Percentiles rank a stretch among this genome's conserved stretches.
Evolutionary conservation across 2,113 vertebrate species (phyloP).

Genomic region (Halichoeres trimaculatus): DNA sequence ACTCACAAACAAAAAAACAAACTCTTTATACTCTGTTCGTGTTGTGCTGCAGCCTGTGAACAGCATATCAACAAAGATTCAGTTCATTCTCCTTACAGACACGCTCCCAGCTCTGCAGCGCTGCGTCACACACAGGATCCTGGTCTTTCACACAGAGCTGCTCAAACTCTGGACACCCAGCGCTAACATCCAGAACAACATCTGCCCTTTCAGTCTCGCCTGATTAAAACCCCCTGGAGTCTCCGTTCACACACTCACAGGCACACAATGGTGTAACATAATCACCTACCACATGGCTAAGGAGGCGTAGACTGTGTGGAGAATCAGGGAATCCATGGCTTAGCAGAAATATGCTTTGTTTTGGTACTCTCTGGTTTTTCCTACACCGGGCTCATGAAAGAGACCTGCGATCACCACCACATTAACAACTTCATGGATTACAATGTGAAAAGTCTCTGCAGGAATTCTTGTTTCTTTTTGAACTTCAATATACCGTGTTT

Average conservation of each 20-base stretch:
- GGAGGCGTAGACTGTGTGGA: conserved; percentile 43
- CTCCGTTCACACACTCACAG: conserved; percentile 33
- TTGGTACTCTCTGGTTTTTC: conserved; percentile 5
- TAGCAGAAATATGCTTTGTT: conserved; percentile 72
- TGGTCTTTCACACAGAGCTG: conserved; percentile 15
- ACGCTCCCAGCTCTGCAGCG: background rate
- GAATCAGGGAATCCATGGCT: conserved; percentile 66
- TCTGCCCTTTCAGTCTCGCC: conserved; percentile 69
- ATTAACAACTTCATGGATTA: conserved; percentile 24
- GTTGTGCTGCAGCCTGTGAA: background rate
- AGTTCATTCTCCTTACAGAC: background rate
- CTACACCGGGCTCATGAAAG: conserved; percentile 43
- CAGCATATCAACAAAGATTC: conserved; percentile 1
- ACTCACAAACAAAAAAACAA: background rate
- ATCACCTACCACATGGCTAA: conserved; percentile 61
- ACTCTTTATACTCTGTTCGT: conserved; percentile 11
- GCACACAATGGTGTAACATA: conserved; percentile 59
- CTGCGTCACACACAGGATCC: background rate
- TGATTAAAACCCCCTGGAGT: conserved; percentile 67
- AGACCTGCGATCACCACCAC: conserved; percentile 17
- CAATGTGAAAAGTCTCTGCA: conserved; percentile 4
- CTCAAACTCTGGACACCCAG: conserved; percentile 47
- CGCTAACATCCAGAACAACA: conserved; percentile 74
- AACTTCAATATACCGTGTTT: too few species aligned
- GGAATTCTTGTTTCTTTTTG: conserved; percentile 16